Evolutionary conservation across 2,797 vertebrate species (phyloP).

Genomic region (Pantherophis vulpinus): DNA sequence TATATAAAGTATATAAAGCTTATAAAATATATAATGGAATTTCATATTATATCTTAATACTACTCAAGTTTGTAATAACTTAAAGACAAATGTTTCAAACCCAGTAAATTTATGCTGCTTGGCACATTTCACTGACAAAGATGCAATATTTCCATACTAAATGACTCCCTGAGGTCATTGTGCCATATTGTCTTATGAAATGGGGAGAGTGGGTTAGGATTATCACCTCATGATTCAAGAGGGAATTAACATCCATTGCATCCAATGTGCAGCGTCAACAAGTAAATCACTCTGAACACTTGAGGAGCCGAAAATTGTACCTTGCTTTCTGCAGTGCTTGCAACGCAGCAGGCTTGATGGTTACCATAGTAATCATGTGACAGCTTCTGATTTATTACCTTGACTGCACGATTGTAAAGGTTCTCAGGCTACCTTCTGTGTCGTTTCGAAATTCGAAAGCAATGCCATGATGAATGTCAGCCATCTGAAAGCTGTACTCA

Average conservation of each 20-base stretch:
- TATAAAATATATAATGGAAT: conserved; percentile 10
- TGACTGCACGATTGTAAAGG: conserved; percentile 57
- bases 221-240: conserved; percentile 69
- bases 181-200: conserved; percentile 23
- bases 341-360: conserved; percentile 67
- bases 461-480: conserved; percentile 69
- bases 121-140: conserved; percentile 54
- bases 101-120: conserved; percentile 45
- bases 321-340: conserved; percentile 63
- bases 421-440: conserved; percentile 69
- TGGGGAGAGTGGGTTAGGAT: conserved; percentile 38
- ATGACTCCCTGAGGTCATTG: conserved; percentile 46
- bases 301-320: conserved; percentile 76
- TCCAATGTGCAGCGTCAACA: conserved; percentile 72
- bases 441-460: conserved; percentile 64
- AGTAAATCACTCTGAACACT: conserved; percentile 76
- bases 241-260: conserved; percentile 74
- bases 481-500: conserved; percentile 65
- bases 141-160: conserved; percentile 55
- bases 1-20: neutral
- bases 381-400: conserved; percentile 73
- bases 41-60: conserved; percentile 20
- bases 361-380: conserved; percentile 79
- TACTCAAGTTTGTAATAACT: conserved; percentile 26
- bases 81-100: conserved; percentile 15